Evolutionary conservation across 2,888 invertebrate species (phyloP), one percentile per base, ranked within the genome.

Genomic region (Hirtodrosophila confusa): DNA sequence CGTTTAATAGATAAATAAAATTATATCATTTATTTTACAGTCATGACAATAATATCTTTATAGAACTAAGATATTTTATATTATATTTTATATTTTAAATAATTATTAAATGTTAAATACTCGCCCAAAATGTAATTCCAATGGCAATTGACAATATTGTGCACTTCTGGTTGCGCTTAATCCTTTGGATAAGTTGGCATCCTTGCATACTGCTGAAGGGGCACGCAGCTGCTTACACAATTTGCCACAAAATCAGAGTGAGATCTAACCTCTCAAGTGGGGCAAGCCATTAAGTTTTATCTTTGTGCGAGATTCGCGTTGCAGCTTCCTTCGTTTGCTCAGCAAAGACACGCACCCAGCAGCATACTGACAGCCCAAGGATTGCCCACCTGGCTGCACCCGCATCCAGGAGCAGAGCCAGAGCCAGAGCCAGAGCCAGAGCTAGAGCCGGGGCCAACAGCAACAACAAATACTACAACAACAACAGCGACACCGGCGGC

Each of bases 251-350:
- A 80, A 84, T 80, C 80, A 78, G 70, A 78, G 78, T 70, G 43
- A 63, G 66, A 80, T 78, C 73, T 80, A 80, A 66, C 62, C 78
- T 78, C 73, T 71, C 61, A 64, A 80, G 80, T 77, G 84, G 68
- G 62, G 61, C 71, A 69, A 64, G 47, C 80, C 80, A 80, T 80
- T 80, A 80, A 75, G 77, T 75, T 79, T 75, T 79, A 77, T 79
- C 77, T 69, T 24, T 66, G 63, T 39, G 62, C 49, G 51, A 60
- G 79, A 69, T 62, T 68, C 64, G 55, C 53, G 66, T 64, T 62
- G 60, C 57, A 57, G 61, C 29, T 37, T 11, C 12, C 43, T 56
- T 67, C 72, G 65, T 67, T 78, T 67, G 69, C 67, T 69, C 54
- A 57, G 67, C 57, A 64, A 53, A 70, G 72, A 72, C 57, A 58